phyloP scores from a whole-genome alignment of 2,888 invertebrate species.

The Oeneis ivallda region DNA sequence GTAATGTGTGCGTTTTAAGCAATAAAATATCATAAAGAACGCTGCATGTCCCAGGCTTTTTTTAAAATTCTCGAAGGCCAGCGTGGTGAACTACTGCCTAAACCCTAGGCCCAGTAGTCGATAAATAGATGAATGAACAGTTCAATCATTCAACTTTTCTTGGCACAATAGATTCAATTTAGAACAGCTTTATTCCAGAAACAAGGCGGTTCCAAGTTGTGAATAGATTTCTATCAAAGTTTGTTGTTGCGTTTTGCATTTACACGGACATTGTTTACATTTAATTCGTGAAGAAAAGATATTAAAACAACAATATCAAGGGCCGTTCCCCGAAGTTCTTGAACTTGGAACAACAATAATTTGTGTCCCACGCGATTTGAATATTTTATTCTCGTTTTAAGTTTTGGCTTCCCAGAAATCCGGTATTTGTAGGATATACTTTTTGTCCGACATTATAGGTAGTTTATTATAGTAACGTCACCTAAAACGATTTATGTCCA shows the following conservation, averaged over 20 bases:
- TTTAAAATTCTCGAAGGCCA: too few relatives aligned
- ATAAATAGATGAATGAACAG: not conserved
- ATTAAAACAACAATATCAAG: conserved; percentile 35
- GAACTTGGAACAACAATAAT: conserved; percentile 32
- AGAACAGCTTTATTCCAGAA: conserved; percentile 17
- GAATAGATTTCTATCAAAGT: conserved; percentile 38
- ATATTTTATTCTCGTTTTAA: conserved; percentile 26
- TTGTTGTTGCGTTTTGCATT: conserved; percentile 35
- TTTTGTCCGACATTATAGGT: too few relatives aligned
- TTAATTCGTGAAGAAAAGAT: conserved; percentile 38
- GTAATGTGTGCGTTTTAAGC: too few relatives aligned
- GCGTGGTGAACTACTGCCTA: too few relatives aligned
- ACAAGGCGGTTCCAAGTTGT: conserved; percentile 21
- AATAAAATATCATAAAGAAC: too few relatives aligned
- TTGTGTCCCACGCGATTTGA: conserved; percentile 31
- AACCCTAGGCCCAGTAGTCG: too few relatives aligned
- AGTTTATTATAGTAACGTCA: too few relatives aligned
- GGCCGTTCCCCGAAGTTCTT: conserved; percentile 28
- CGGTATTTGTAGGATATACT: too few relatives aligned
- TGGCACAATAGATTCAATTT: conserved; percentile 8
- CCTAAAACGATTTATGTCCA: too few relatives aligned
- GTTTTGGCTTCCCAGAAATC: too few relatives aligned
- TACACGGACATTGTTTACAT: conserved; percentile 38
- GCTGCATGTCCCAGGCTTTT: too few relatives aligned
- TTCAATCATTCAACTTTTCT: conserved; percentile 13